phyloP scores from a whole-genome alignment of 2,888 invertebrate genomes.

The Cosmorhoe ocellata region DNA sequence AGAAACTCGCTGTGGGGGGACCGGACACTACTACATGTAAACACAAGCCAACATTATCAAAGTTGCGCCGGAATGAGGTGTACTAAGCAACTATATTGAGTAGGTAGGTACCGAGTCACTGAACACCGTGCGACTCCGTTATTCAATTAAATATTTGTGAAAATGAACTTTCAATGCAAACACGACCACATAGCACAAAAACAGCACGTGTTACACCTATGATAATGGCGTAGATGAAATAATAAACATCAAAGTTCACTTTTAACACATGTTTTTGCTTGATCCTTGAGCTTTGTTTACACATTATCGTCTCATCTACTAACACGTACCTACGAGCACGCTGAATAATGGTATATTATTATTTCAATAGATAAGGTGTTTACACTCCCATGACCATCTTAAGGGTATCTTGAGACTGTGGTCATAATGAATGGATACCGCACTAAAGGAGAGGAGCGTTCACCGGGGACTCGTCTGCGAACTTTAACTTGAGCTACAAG shows the following conservation, averaged over 20 bases:
- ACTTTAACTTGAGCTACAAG: constrained; percentile 55
- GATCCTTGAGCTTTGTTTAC: not conserved
- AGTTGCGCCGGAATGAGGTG: constrained; percentile 53
- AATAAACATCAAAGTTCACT: no score
- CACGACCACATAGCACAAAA: no score
- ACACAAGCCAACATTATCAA: constrained; percentile 55
- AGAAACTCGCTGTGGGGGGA: constrained; percentile 33
- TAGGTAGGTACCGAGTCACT: constrained; percentile 6
- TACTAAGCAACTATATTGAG: constrained; percentile 45
- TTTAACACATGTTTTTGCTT: not conserved
- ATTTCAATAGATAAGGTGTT: constrained; percentile 2
- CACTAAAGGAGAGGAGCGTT: constrained; percentile 43
- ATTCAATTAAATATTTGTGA: constrained; percentile 32
- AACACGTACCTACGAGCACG: not conserved
- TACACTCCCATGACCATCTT: constrained; percentile 33
- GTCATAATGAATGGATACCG: constrained; percentile 51
- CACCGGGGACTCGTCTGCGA: constrained; percentile 56
- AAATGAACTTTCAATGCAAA: no score
- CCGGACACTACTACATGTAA: constrained; percentile 44
- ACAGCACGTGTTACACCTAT: no score
- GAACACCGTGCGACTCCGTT: constrained; percentile 42
- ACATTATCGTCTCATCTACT: not conserved
- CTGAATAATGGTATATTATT: not conserved
- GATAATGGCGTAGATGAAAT: no score
- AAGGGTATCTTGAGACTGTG: constrained; percentile 24